Evolutionary conservation across 2,113 vertebrate species (phyloP).

Genomic region (Leucopsar rothschildi): DNA sequence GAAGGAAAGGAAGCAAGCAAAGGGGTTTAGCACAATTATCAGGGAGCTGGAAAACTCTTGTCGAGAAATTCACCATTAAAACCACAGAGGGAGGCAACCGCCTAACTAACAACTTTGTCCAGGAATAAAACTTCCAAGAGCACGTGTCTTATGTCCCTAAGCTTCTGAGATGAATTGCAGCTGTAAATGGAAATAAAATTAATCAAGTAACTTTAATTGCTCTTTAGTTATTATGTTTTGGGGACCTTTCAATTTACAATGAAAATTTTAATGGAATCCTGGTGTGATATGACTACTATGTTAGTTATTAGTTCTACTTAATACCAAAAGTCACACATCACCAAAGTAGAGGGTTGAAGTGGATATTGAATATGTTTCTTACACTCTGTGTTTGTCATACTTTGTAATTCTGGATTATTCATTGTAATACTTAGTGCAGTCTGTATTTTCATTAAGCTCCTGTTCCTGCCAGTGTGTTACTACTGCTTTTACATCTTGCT

Average conservation of each 20-base stretch:
- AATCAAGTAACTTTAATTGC: not conserved
- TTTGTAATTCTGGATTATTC: not conserved
- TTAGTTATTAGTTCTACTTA: not conserved
- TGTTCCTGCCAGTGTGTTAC: not conserved
- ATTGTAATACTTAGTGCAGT: not conserved
- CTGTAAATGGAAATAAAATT: not conserved
- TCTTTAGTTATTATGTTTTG: not conserved
- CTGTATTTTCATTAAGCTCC: not conserved
- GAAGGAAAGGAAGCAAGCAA: not conserved
- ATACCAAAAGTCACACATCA: not conserved
- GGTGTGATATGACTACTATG: not conserved
- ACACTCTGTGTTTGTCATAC: not conserved
- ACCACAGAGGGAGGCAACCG: not conserved
- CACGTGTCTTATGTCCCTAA: not conserved
- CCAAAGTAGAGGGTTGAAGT: not conserved
- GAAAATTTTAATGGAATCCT: not conserved
- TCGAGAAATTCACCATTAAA: not conserved
- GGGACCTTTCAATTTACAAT: not conserved
- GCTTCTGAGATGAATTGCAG: not conserved
- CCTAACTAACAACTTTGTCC: not conserved
- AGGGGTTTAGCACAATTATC: not conserved
- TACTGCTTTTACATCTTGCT: conserved; percentile 17
- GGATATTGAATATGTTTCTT: not conserved
- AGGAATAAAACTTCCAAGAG: not conserved
- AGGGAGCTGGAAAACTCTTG: not conserved